Base-by-base conservation (phyloP, 2,113 vertebrate genomes). In the Halichoerus grypus region DNA sequence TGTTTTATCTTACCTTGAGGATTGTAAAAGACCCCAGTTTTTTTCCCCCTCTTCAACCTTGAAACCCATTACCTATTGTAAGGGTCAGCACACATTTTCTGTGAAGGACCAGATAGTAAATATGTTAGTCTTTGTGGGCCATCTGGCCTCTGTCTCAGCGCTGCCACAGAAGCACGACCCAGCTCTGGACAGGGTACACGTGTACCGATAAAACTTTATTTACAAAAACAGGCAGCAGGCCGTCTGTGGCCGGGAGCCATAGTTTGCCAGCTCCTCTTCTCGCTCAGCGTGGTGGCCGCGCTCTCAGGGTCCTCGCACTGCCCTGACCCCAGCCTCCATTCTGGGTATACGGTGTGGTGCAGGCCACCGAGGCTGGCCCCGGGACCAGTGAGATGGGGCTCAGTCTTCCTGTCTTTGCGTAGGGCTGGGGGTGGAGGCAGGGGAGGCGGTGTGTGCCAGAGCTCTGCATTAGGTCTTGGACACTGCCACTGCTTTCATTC, bases 181-280 rank as follows among this genome's bases (percentile, higher is more conserved):
- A 82, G 46, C 53, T 4, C 2, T 42, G 16, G 26, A 51, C 0
- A 13, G 39, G 8, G 15, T 1, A 12, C 2, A 14, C 15, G 24
- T 91, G 55, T 94, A 51, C 89, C 39, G 81, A 28, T 90, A 92
- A 88, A 87, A 90, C 87, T 94, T 97, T 95, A 95, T 79, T 90
- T 96, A 55, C 42, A 80, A 39, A 87, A 93, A 80, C 31, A 82
- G 28, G 51, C 42, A 16, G 36, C 13, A 57, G 86, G 49, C 65
- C 59, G 8, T 33, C 8, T 87, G 86, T 87, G 19, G 39, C 19
- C 49, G 19, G 4, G 19, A 84, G 26, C 18, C 83, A 4, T 4
- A 51, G 55, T 46, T 22, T n/a, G 74, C 18, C 1, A 7, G 10
- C 51, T 36, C 55, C 39, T 51, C 12, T 26, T 51, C 4, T 13